Conservation (phyloP, 2,797 vertebrate genomes). For the Phoeniculus purpureus region DNA sequence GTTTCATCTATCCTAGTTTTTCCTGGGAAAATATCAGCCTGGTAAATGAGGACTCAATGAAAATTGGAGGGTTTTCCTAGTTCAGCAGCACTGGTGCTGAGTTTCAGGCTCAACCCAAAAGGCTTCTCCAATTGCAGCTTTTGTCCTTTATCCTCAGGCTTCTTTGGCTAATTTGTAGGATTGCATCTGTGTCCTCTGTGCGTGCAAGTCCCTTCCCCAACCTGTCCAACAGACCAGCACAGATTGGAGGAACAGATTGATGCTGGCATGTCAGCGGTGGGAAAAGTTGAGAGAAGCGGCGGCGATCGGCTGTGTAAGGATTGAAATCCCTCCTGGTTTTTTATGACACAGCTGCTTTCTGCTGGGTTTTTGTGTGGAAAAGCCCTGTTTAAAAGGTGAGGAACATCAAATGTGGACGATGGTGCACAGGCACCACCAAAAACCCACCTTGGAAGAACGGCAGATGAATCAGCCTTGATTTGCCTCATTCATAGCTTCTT, state of each 20-base stretch:
- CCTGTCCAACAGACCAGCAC: slow-evolving; percentile 22
- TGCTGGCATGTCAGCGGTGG: background rate
- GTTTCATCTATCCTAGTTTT: background rate
- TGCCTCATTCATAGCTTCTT: background rate
- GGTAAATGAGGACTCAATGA: background rate
- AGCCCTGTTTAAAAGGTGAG: background rate
- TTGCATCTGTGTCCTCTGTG: slow-evolving; percentile 1
- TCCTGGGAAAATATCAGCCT: background rate
- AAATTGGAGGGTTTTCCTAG: background rate
- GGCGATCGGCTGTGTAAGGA: background rate
- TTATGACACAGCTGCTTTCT: slow-evolving; percentile 4
- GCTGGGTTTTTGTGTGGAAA: background rate
- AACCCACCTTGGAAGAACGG: background rate
- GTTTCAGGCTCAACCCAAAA: background rate
- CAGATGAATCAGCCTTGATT: background rate
- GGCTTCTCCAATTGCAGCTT: background rate
- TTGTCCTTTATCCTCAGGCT: background rate
- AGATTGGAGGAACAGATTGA: slow-evolving; percentile 19
- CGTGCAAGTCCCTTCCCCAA: background rate
- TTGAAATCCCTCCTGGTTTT: background rate
- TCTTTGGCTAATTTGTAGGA: background rate
- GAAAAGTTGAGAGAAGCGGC: background rate
- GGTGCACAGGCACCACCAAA: background rate
- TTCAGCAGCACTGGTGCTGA: background rate
- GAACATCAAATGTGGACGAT: rapidly evolving